Evolutionary conservation across 2,797 vertebrate species (phyloP).

Genomic region (Leptodactylus fallax): DNA sequence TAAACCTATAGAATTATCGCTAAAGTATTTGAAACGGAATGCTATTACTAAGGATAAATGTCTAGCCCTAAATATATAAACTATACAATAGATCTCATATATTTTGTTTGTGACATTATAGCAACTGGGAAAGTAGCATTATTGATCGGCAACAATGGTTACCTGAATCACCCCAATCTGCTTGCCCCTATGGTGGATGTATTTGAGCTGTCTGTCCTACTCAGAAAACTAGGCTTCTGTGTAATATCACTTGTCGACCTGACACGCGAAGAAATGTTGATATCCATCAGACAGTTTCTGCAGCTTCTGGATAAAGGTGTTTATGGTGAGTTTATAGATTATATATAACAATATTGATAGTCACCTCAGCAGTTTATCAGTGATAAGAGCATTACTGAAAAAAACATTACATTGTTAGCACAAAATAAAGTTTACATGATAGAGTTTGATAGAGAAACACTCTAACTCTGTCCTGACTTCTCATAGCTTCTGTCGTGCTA

Average conservation of each 20-base stretch:
- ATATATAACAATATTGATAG: no score
- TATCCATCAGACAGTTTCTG: constrained; percentile 80
- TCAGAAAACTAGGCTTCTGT: constrained; percentile 84
- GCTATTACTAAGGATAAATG: no score
- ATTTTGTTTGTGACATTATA: constrained; percentile 66
- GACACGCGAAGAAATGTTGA: constrained; percentile 82
- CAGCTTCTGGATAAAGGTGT: constrained; percentile 85
- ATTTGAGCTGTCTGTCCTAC: constrained; percentile 81
- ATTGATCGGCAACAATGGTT: constrained; percentile 87
- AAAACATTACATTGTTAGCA: background rate
- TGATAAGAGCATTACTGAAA: background rate
- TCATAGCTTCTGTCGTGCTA: constrained; percentile 7
- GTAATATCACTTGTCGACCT: constrained; percentile 89
- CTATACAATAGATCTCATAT: background rate
- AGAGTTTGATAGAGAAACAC: background rate
- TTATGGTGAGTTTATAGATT: constrained; percentile 79
- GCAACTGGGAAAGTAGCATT: constrained; percentile 89
- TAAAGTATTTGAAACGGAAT: no score
- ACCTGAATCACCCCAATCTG: constrained; percentile 80
- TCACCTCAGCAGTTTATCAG: background rate
- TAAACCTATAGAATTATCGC: no score
- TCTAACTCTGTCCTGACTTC: background rate
- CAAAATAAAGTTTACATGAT: no score
- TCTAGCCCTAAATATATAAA: background rate
- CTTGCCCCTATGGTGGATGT: constrained; percentile 87